These are phyloP conservation scores for Esox niger DNA, from an alignment of 2,113 vertebrate genomes.

Conservation along the genomic window DNA sequence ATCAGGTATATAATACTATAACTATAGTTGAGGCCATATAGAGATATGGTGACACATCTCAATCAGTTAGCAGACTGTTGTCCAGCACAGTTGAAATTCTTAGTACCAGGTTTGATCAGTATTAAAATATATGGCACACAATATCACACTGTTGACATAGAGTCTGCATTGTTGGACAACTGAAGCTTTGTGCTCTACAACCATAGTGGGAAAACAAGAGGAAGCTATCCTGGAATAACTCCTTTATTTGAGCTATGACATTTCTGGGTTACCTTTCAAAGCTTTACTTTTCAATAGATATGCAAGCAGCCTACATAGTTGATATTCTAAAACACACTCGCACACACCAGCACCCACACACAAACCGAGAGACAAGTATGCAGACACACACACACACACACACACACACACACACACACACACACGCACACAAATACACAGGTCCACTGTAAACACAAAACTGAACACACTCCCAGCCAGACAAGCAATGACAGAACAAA, in stretches of 20 bases:
- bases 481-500: no score
- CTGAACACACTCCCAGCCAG: no score
- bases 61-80: no score
- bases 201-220: constrained; percentile 19
- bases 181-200: constrained; percentile 33
- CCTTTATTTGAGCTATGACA: constrained; percentile 58
- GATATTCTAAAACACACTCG: constrained; percentile 12
- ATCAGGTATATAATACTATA: no score
- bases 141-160: constrained; percentile 1
- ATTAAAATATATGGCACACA: background rate
- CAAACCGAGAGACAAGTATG: constrained; percentile 3
- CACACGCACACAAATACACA: background rate
- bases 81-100: no score
- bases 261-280: constrained; percentile 69
- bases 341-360: background rate
- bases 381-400: background rate
- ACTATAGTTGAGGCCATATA: no score
- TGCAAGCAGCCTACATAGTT: constrained; percentile 17
- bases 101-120: no score
- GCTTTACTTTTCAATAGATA: constrained; percentile 27
- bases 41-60: no score
- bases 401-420: constrained; percentile 1
- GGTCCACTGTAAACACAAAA: no score
- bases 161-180: constrained; percentile 33
- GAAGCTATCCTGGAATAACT: constrained; percentile 46